Evolutionary conservation across 1,140 invertebrate species (phyloP).

Genomic region (Potamilus streckersoni): DNA sequence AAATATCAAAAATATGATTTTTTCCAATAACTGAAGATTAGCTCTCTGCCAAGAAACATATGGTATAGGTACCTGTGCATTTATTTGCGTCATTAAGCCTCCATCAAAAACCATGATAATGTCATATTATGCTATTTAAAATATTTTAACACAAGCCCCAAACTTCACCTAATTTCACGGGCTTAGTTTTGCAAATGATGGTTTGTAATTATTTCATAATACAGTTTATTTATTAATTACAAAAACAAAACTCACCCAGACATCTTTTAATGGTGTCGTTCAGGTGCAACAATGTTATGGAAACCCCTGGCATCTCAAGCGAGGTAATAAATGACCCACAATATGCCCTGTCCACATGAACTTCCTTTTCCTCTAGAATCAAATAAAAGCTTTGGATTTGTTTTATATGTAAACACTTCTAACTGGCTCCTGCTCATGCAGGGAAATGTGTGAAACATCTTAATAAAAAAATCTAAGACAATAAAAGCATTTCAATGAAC

Average conservation of each 20-base stretch:
- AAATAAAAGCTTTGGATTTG: background rate
- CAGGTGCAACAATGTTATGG: constrained; percentile 77
- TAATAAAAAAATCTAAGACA: background rate
- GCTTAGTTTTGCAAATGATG: background rate
- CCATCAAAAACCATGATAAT: too few species aligned
- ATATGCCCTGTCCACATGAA: constrained; percentile 76
- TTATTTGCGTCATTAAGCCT: too few species aligned
- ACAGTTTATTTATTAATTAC: background rate
- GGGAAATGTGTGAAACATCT: background rate
- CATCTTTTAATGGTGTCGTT: constrained; percentile 65
- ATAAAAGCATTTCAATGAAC: background rate
- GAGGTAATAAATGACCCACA: constrained; percentile 83
- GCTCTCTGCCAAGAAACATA: too few species aligned
- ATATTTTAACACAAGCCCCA: too few species aligned
- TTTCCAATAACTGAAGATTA: too few species aligned
- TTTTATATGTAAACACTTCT: background rate
- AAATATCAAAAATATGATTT: too few species aligned
- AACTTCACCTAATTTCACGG: background rate
- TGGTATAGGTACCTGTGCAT: too few species aligned
- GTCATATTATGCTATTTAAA: too few species aligned
- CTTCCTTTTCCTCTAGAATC: constrained; percentile 68
- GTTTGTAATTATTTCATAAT: background rate
- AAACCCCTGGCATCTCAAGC: constrained; percentile 84
- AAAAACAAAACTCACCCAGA: constrained; percentile 58
- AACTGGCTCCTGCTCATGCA: background rate